Conservation (phyloP, 2,113 vertebrate genomes). For the Cranoglanis bouderius region DNA sequence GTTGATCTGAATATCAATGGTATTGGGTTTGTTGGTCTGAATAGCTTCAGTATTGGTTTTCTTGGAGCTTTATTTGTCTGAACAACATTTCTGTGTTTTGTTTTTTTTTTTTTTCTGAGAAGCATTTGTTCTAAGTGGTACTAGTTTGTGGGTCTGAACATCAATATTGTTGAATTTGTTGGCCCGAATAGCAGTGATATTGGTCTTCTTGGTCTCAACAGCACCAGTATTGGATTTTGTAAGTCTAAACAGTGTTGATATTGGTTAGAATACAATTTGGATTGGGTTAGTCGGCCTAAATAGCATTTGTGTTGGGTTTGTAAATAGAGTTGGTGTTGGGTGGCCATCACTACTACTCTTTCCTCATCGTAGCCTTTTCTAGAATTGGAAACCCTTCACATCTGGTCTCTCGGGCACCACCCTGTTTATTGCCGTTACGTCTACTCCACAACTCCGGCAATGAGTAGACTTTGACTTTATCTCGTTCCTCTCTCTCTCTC, state of each 20-base stretch:
- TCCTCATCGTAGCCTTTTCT: background rate
- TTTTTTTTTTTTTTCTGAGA: background rate
- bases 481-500: constrained; percentile 14
- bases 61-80: background rate
- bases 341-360: background rate
- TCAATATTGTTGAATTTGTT: background rate
- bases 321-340: background rate
- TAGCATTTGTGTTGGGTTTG: background rate
- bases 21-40: background rate
- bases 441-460: constrained; percentile 4
- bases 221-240: background rate
- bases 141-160: background rate
- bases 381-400: background rate
- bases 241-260: background rate
- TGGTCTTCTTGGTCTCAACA: background rate
- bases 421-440: constrained; percentile 22
- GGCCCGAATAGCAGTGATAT: background rate
- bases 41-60: background rate
- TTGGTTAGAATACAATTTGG: background rate
- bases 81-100: background rate
- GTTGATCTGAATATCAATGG: background rate
- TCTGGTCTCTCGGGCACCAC: background rate
- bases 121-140: background rate
- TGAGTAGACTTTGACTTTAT: constrained; percentile 40
- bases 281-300: background rate